phyloP scores from a whole-genome alignment of 1,140 invertebrate species.

The Caenorhabditis remanei region DNA sequence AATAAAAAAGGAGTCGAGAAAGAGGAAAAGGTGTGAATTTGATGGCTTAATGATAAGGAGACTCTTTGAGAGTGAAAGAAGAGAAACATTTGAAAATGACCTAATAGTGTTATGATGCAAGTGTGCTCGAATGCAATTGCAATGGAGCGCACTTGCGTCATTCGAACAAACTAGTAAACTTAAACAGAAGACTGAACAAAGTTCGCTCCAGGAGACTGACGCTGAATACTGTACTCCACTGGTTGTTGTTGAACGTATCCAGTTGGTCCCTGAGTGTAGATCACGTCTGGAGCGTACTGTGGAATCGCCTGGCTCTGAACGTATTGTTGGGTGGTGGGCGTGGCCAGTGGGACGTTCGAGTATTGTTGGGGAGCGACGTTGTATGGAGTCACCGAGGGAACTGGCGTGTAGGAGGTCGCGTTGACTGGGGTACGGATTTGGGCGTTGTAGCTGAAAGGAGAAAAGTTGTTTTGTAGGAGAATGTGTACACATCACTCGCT shows the following conservation, averaged over 20 bases:
- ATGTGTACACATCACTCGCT: too few relatives aligned
- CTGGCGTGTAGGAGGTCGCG: neutral
- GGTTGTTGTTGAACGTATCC: constrained; percentile 47
- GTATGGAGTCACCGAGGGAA: constrained; percentile 28
- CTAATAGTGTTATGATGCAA: neutral
- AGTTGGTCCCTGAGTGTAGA: constrained; percentile 28
- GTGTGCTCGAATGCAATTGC: too few relatives aligned
- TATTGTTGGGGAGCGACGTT: constrained; percentile 16
- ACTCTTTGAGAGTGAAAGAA: neutral
- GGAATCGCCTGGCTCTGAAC: constrained; percentile 7
- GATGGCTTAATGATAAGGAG: neutral
- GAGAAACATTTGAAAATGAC: neutral
- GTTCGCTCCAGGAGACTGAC: constrained; percentile 25
- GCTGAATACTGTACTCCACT: constrained; percentile 22
- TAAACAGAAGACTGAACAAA: constrained; percentile 48
- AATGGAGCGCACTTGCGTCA: neutral
- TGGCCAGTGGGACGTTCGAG: constrained; percentile 27
- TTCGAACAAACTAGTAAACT: neutral
- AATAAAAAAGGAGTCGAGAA: neutral
- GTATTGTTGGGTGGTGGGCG: constrained; percentile 46
- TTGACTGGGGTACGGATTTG: constrained; percentile 36
- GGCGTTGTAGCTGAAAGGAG: constrained; percentile 12
- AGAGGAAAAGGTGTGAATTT: neutral
- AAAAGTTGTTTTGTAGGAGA: neutral
- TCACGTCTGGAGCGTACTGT: constrained; percentile 41